Evolutionary conservation across 2,888 invertebrate species (phyloP).

Genomic region (Eupithecia abbreviata): DNA sequence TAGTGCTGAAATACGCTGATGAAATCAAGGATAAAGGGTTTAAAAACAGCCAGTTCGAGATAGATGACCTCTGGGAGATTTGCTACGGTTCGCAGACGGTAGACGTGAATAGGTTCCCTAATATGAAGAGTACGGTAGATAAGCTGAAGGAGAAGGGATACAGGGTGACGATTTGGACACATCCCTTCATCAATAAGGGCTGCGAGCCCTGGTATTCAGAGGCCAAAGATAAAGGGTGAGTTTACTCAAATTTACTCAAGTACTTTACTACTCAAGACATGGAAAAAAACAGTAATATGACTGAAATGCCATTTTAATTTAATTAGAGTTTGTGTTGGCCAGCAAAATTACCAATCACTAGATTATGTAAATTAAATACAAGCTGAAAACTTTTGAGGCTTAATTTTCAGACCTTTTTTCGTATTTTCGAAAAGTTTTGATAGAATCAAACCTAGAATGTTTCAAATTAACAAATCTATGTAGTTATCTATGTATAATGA

Average conservation of each 20-base stretch:
- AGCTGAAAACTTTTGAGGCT: too few species aligned
- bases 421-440: background rate
- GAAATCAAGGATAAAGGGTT: conserved; percentile 79
- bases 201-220: conserved; percentile 81
- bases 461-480: background rate
- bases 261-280: too few species aligned
- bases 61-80: conserved; percentile 87
- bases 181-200: conserved; percentile 85
- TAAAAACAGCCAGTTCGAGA: conserved; percentile 83
- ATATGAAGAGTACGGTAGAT: conserved; percentile 77
- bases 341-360: background rate
- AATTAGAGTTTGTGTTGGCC: background rate
- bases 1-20: conserved; percentile 78
- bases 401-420: too few species aligned
- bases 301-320: too few species aligned
- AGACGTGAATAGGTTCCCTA: conserved; percentile 78
- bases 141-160: conserved; percentile 74
- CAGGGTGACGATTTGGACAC: conserved; percentile 85
- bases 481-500: background rate
- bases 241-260: conserved; percentile 5
- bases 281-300: background rate
- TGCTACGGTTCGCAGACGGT: conserved; percentile 85
- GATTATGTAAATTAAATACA: too few species aligned
- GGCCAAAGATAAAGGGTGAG: conserved; percentile 74
- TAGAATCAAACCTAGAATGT: background rate